phyloP scores from a whole-genome alignment of 2,113 vertebrate species.

The Tursiops truncatus region DNA sequence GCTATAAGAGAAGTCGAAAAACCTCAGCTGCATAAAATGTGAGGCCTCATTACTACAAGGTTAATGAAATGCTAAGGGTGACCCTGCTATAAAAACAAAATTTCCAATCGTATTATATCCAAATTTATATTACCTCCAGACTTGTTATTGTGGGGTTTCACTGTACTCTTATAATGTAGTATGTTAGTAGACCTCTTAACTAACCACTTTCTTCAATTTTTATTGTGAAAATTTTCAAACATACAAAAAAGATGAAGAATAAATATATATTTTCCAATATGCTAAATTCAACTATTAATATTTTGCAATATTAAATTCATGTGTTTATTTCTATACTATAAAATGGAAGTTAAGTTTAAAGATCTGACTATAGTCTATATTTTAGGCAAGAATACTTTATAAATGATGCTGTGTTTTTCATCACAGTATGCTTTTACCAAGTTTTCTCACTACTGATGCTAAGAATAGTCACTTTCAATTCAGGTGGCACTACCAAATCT shows the following conservation, averaged over 20 bases:
- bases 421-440: background rate
- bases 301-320: background rate
- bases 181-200: background rate
- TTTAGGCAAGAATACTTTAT: constrained; percentile 5
- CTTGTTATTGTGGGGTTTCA: background rate
- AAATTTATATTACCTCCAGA: background rate
- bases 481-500: background rate
- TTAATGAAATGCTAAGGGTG: background rate
- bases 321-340: background rate
- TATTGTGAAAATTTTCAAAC: background rate
- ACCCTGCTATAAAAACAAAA: constrained; percentile 19
- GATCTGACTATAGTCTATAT: background rate
- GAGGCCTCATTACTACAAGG: background rate
- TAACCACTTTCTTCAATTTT: background rate
- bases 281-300: background rate
- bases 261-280: background rate
- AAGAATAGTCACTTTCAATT: background rate
- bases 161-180: background rate
- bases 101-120: background rate
- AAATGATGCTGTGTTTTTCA: background rate
- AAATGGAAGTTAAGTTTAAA: background rate
- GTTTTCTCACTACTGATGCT: background rate
- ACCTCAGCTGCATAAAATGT: background rate
- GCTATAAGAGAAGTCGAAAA: background rate
- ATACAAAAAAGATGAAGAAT: background rate